Percentiles rank a stretch among this genome's conserved stretches.
phyloP scores from a whole-genome alignment of 2,888 invertebrate genomes.

The Sepioteuthis lessoniana region DNA sequence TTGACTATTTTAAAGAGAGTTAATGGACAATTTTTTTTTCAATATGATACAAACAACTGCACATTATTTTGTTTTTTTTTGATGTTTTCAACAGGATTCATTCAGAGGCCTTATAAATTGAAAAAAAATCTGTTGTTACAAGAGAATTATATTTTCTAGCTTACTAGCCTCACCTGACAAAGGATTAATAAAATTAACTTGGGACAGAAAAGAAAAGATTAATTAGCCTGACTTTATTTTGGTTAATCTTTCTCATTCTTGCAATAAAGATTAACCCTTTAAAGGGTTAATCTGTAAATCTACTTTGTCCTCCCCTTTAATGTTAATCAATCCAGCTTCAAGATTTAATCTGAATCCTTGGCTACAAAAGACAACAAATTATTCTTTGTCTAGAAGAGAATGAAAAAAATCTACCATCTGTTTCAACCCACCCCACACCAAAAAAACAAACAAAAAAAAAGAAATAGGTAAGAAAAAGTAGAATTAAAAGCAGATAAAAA shows the following conservation, averaged over 20 bases:
- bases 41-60: too few species aligned
- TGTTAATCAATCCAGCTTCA: neutral
- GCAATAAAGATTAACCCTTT: neutral
- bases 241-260: neutral
- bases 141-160: neutral
- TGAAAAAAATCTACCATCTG: neutral
- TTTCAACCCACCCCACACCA: neutral
- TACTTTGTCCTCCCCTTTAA: neutral
- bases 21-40: too few species aligned
- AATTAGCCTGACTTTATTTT: neutral
- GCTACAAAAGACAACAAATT: neutral
- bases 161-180: neutral
- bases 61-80: too few species aligned
- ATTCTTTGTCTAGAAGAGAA: neutral
- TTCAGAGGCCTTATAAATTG: neutral
- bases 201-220: neutral
- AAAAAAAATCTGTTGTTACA: neutral
- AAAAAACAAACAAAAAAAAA: neutral
- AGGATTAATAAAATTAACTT: constrained; percentile 9
- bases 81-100: neutral
- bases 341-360: neutral
- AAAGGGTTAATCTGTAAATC: constrained; percentile 9
- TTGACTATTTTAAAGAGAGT: too few species aligned
- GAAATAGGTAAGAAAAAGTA: neutral
- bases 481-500: neutral